These are phyloP conservation scores for Megaceryle alcyon DNA, from an alignment of 2,797 vertebrate species.

Conservation along the genomic window DNA sequence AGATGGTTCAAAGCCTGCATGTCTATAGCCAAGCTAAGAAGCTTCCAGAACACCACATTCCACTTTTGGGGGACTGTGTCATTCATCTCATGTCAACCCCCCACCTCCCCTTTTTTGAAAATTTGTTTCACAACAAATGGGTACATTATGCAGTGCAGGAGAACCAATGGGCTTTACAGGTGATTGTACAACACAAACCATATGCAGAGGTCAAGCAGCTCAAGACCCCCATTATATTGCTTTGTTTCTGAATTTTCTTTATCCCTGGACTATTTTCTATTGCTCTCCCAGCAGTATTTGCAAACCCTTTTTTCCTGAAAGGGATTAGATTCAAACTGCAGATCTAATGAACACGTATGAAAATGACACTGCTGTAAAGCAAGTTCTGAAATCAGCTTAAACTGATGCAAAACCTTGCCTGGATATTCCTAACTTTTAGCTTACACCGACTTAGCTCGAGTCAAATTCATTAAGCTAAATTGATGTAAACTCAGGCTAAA, in stretches of 20 bases:
- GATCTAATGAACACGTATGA: neutral
- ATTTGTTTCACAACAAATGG: neutral
- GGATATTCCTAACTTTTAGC: neutral
- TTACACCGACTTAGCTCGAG: neutral
- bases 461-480: neutral
- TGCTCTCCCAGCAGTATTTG: neutral
- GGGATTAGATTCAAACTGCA: neutral
- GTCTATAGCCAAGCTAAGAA: neutral
- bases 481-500: conserved; percentile 4
- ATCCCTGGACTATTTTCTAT: neutral
- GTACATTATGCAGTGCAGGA: neutral
- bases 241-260: neutral
- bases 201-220: neutral
- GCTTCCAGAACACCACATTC: neutral
- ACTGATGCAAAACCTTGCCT: neutral
- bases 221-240: neutral
- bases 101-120: accelerated
- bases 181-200: neutral
- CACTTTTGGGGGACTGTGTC: accelerated
- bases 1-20: neutral
- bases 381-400: neutral
- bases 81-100: too few species aligned
- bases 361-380: neutral
- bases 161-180: neutral
- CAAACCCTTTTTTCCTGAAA: neutral